Percentiles rank a stretch among this genome's conserved stretches.
phyloP scores from a whole-genome alignment of 2,888 invertebrate species.

The Phorcus lineatus region DNA sequence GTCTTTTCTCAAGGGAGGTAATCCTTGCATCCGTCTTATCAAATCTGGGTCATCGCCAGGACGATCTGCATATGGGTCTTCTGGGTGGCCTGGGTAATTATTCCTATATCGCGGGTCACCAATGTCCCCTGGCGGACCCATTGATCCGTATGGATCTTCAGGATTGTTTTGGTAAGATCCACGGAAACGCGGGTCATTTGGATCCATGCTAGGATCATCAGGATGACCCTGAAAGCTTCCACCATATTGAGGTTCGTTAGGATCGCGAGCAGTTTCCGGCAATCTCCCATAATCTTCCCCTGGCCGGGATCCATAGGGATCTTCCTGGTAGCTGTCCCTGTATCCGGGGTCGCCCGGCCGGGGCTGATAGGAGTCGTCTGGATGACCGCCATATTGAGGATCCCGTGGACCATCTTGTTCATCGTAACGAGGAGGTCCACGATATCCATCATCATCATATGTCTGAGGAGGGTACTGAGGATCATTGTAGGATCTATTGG shows the following conservation, averaged over 20 bases:
- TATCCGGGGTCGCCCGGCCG: conserved; percentile 16
- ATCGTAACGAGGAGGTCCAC: conserved; percentile 20
- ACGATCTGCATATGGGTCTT: conserved; percentile 36
- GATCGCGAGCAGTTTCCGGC: not conserved
- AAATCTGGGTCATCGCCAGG: conserved; percentile 41
- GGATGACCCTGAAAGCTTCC: conserved; percentile 36
- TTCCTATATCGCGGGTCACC: not conserved
- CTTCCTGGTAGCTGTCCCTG: conserved; percentile 47
- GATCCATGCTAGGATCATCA: conserved; percentile 31
- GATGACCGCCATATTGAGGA: conserved; percentile 6
- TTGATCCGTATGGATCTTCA: conserved; percentile 19
- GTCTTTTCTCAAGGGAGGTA: conserved; percentile 63
- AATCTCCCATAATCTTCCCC: conserved; percentile 40
- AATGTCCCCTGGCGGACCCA: not conserved
- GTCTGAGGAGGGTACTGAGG: conserved; percentile 31
- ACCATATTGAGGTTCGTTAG: conserved; percentile 35
- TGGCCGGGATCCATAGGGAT: conserved; percentile 32
- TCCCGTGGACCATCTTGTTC: not conserved
- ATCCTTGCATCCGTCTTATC: conserved; percentile 55
- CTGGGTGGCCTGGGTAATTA: conserved; percentile 34
- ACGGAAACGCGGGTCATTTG: not conserved
- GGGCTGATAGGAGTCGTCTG: conserved; percentile 35
- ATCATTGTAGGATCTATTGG: conserved; percentile 19
- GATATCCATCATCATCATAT: conserved; percentile 38
- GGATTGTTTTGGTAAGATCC: conserved; percentile 15